Conservation (phyloP, 2,113 vertebrate species). For the Microcebus ravelobensis region DNA sequence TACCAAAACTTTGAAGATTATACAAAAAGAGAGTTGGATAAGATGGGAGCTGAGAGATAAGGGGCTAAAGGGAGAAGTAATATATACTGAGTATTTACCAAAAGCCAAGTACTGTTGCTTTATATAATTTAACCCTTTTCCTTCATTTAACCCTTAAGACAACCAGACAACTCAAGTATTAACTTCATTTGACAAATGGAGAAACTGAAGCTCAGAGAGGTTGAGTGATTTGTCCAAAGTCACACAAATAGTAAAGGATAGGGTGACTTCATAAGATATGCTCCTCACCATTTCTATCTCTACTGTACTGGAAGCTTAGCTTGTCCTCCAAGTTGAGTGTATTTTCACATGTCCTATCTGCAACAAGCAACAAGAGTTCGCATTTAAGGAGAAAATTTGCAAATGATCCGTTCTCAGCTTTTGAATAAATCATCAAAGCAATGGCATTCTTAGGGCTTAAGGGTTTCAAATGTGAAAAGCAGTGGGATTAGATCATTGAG, state of each 20-base stretch:
- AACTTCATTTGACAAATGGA: neutral
- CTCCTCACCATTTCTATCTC: neutral
- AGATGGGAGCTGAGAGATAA: neutral
- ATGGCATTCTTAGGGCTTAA: neutral
- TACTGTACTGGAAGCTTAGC: neutral
- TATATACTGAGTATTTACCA: neutral
- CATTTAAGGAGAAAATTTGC: neutral
- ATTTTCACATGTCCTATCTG: neutral
- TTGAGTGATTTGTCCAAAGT: neutral
- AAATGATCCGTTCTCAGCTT: neutral
- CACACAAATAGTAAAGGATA: neutral
- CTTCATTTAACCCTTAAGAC: neutral
- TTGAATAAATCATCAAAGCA: constrained; percentile 18
- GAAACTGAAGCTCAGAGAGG: constrained; percentile 29
- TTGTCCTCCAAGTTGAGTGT: neutral
- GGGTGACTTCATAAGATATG: neutral
- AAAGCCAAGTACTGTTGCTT: neutral
- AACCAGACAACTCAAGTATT: neutral
- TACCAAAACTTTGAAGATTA: neutral
- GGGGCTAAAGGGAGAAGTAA: neutral
- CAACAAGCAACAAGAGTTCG: neutral
- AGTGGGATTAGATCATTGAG: neutral
- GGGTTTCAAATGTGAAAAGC: neutral
- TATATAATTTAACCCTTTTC: neutral
- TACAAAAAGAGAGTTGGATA: neutral